Evolutionary conservation across 1,140 invertebrate genomes (phyloP).

Genomic region (Acyrthosiphon pisum): DNA sequence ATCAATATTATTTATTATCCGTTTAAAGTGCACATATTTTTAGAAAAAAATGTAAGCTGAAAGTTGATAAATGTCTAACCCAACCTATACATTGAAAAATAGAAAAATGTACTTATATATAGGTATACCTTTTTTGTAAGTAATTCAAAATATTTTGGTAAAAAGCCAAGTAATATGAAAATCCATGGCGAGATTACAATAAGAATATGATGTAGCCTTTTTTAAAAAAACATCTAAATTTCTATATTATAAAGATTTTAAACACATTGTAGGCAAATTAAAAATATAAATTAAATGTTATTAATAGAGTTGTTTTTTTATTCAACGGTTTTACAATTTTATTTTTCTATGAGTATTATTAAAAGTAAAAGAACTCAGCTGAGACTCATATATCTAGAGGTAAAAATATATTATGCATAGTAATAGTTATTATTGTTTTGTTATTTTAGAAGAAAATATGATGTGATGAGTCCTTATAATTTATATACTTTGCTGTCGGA

Average conservation of each 20-base stretch:
- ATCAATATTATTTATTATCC: constrained; percentile 7
- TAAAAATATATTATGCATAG: neutral
- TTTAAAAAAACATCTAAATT: neutral
- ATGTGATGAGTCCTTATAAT: constrained; percentile 98
- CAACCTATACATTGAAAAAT: neutral
- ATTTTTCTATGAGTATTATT: neutral
- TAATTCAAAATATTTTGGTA: neutral
- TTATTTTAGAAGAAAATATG: constrained; percentile 87
- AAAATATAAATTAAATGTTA: neutral
- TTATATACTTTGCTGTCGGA: constrained; percentile 95
- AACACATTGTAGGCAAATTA: neutral
- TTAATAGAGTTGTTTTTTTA: neutral
- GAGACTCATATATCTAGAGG: neutral
- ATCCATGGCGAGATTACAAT: neutral
- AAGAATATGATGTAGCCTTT: neutral
- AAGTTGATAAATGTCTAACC: neutral
- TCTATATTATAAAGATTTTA: neutral
- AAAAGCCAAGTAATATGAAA: neutral
- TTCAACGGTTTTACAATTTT: neutral
- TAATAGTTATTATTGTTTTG: neutral
- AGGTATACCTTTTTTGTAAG: neutral
- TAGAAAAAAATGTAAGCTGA: neutral
- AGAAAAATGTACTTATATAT: neutral
- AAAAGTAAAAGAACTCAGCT: neutral
- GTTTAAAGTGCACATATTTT: neutral